These are phyloP conservation scores for Octodonta nipae DNA, from an alignment of 2,888 invertebrate genomes.

Conservation along the genomic window DNA sequence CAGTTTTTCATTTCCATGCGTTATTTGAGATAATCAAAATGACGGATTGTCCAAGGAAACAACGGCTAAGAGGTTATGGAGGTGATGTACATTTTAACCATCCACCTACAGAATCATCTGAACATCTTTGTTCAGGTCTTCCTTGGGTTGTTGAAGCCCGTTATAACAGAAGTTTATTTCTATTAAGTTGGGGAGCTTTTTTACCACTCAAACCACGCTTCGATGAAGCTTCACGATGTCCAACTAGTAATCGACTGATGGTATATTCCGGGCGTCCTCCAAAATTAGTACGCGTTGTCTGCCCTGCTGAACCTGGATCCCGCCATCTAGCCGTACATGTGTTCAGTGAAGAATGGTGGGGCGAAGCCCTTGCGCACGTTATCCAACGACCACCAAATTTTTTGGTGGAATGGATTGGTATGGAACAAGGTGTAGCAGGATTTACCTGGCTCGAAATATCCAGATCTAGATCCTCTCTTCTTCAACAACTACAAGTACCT, in stretches of 20 bases:
- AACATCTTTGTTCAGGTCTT: slow-evolving; percentile 54
- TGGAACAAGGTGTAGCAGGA: slow-evolving; percentile 62
- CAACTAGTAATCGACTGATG: slow-evolving; percentile 64
- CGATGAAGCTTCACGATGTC: slow-evolving; percentile 54
- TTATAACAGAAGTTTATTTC: slow-evolving; percentile 65
- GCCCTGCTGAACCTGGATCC: slow-evolving; percentile 56
- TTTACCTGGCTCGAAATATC: slow-evolving; percentile 68
- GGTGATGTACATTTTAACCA: slow-evolving; percentile 53
- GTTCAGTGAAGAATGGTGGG: slow-evolving; percentile 68
- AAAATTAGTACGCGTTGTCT: slow-evolving; percentile 48
- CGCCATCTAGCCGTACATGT: slow-evolving; percentile 58
- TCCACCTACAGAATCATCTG: slow-evolving; percentile 46
- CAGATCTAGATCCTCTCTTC: slow-evolving; percentile 47
- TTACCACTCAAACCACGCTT: slow-evolving; percentile 48
- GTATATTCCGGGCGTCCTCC: slow-evolving; percentile 64
- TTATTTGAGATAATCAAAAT: slow-evolving; percentile 51
- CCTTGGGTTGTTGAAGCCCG: slow-evolving; percentile 72
- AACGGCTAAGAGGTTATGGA: slow-evolving; percentile 49
- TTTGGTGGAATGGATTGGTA: slow-evolving; percentile 53
- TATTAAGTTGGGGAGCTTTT: slow-evolving; percentile 72
- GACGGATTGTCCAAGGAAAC: slow-evolving; percentile 51
- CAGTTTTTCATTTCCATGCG: slow-evolving; percentile 66
- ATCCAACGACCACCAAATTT: slow-evolving; percentile 44
- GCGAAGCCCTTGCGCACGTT: slow-evolving; percentile 28
- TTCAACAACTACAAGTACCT: slow-evolving; percentile 44